phyloP scores from a whole-genome alignment of 2,113 vertebrate genomes.

The Microtus pennsylvanicus region DNA sequence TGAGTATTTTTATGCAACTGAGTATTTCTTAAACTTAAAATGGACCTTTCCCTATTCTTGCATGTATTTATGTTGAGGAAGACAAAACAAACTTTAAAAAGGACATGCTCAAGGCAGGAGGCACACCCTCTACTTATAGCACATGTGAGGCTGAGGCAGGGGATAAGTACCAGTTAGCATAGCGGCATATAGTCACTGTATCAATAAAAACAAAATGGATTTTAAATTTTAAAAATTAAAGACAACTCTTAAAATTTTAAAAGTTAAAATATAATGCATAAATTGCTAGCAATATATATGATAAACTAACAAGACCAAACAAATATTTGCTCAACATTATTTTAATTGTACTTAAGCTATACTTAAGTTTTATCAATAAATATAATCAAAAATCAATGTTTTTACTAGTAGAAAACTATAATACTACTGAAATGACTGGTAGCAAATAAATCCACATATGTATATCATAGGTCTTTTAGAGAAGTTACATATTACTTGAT shows the following conservation, averaged over 20 bases:
- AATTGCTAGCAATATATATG: slow-evolving; percentile 32
- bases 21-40: slow-evolving; percentile 50
- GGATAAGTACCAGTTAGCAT: background rate
- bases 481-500: slow-evolving; percentile 24
- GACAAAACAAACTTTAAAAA: slow-evolving; percentile 53
- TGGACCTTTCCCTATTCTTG: background rate
- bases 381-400: slow-evolving; percentile 19
- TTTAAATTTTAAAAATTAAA: background rate
- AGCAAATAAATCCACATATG: slow-evolving; percentile 36
- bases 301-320: slow-evolving; percentile 25
- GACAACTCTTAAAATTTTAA: background rate
- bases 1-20: slow-evolving; percentile 7
- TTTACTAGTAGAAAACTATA: slow-evolving; percentile 44
- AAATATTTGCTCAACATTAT: slow-evolving; percentile 37
- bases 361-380: slow-evolving; percentile 63
- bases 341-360: slow-evolving; percentile 54
- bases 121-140: background rate
- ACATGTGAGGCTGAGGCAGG: background rate
- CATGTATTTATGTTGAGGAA: slow-evolving; percentile 33
- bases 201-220: background rate
- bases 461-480: background rate
- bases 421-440: slow-evolving; percentile 47
- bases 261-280: slow-evolving; percentile 38
- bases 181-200: background rate
- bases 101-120: background rate